Percentiles rank a stretch among this genome's conserved stretches.
phyloP scores from a whole-genome alignment of 2,888 invertebrate genomes.

The Erebia aethiops region DNA sequence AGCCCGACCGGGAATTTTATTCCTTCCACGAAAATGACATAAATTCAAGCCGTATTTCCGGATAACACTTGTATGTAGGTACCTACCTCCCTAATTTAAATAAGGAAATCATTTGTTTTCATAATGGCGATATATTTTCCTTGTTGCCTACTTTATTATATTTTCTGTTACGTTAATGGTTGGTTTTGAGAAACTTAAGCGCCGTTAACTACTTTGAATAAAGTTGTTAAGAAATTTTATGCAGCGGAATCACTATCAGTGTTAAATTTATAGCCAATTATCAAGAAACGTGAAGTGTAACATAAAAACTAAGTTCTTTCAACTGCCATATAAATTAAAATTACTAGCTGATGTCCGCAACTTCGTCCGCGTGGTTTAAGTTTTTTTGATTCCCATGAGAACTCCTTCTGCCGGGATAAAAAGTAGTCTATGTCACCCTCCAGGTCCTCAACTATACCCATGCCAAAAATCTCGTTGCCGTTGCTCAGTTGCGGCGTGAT shows the following conservation, averaged over 20 bases:
- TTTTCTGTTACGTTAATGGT: not conserved
- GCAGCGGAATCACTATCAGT: not conserved
- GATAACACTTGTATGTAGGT: constrained; percentile 31
- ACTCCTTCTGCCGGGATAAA: too few relatives aligned
- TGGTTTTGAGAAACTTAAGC: not conserved
- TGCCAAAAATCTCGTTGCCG: too few relatives aligned
- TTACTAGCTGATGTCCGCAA: too few relatives aligned
- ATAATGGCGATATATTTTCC: not conserved
- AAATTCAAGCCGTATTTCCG: constrained; percentile 36
- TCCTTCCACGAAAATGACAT: constrained; percentile 39
- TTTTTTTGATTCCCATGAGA: too few relatives aligned
- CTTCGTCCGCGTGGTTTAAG: too few relatives aligned
- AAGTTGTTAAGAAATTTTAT: not conserved
- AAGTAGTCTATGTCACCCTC: too few relatives aligned
- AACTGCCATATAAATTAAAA: too few relatives aligned
- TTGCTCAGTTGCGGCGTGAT: too few relatives aligned
- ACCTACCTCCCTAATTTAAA: constrained; percentile 13
- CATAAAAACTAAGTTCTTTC: too few relatives aligned
- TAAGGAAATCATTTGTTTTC: constrained; percentile 24
- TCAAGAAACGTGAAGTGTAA: too few relatives aligned
- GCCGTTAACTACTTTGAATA: not conserved
- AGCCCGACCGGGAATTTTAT: constrained; percentile 20
- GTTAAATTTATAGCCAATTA: not conserved
- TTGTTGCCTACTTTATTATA: not conserved
- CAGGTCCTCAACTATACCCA: too few relatives aligned